A percentile compares a stretch with the other conserved stretches of the same genome.
phyloP scores from a whole-genome alignment of 2,113 vertebrate genomes.

The Vombatus ursinus region DNA sequence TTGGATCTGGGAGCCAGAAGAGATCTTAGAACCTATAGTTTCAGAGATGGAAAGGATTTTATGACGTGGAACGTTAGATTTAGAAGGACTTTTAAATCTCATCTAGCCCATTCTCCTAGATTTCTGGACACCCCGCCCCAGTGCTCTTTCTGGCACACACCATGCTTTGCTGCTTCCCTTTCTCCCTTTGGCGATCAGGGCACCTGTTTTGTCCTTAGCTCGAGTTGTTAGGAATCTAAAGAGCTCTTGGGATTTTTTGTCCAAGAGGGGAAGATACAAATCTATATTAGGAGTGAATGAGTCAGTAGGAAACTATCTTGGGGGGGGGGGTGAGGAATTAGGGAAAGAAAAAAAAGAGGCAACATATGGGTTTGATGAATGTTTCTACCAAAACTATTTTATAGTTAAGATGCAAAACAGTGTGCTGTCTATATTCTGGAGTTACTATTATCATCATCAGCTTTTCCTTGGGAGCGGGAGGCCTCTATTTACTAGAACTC shows the following conservation, averaged over 20 bases:
- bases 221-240: conserved; percentile 22
- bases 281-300: conserved; percentile 53
- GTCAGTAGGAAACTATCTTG: conserved; percentile 64
- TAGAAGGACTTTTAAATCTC: not conserved
- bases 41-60: not conserved
- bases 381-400: conserved; percentile 76
- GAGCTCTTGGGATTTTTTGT: conserved; percentile 46
- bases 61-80: not conserved
- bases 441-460: not conserved
- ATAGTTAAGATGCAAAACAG: conserved; percentile 68
- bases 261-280: not conserved
- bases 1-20: not conserved
- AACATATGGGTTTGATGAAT: conserved; percentile 70
- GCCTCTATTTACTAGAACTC: not conserved
- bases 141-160: not conserved
- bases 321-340: not conserved
- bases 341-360: conserved; percentile 49
- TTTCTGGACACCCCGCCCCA: not conserved
- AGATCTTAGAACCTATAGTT: not conserved
- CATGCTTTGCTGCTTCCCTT: not conserved
- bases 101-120: not conserved
- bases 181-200: too few species aligned
- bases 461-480: not conserved
- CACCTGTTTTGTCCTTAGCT: not conserved
- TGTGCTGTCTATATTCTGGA: not conserved